These are phyloP conservation scores for Zosterops lateralis DNA, from an alignment of 2,113 vertebrate genomes.

Conservation along the genomic window DNA sequence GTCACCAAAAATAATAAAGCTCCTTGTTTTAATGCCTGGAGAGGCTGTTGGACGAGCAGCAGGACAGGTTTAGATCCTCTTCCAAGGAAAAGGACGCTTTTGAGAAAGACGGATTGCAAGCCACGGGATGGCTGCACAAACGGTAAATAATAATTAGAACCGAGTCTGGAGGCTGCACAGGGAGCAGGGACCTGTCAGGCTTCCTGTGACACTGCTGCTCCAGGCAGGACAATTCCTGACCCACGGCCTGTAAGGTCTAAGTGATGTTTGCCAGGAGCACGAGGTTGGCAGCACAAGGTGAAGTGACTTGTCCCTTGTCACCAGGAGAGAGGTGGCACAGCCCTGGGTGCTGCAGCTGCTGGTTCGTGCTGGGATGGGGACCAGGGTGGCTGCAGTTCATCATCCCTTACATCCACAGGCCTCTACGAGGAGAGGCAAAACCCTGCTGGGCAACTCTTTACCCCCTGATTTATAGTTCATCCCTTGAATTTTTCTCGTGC, in stretches of 20 bases:
- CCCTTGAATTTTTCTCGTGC: background rate
- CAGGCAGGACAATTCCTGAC: background rate
- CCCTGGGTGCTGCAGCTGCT: background rate
- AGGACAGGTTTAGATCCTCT: constrained; percentile 27
- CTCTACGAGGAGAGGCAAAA: background rate
- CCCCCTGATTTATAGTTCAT: background rate
- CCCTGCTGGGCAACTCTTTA: background rate
- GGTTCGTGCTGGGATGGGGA: rapidly evolving
- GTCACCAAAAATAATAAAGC: constrained; percentile 46
- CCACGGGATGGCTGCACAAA: background rate
- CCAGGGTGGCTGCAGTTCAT: background rate
- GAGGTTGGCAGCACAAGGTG: background rate
- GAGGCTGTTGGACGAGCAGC: constrained; percentile 3
- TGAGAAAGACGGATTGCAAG: background rate
- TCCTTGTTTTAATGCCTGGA: constrained; percentile 24
- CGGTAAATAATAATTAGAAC: constrained; percentile 3
- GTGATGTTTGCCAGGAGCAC: background rate
- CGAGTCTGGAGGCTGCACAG: background rate
- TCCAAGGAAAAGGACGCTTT: background rate
- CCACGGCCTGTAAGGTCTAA: rapidly evolving
- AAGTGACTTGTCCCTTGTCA: background rate
- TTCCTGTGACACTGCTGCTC: rapidly evolving
- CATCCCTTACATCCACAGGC: rapidly evolving
- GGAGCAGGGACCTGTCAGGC: background rate
- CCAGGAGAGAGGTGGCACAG: background rate